Evolutionary conservation across 2,113 vertebrate species (phyloP), one percentile per base, ranked within the genome.

Genomic region (Porphyrio hochstetteri): DNA sequence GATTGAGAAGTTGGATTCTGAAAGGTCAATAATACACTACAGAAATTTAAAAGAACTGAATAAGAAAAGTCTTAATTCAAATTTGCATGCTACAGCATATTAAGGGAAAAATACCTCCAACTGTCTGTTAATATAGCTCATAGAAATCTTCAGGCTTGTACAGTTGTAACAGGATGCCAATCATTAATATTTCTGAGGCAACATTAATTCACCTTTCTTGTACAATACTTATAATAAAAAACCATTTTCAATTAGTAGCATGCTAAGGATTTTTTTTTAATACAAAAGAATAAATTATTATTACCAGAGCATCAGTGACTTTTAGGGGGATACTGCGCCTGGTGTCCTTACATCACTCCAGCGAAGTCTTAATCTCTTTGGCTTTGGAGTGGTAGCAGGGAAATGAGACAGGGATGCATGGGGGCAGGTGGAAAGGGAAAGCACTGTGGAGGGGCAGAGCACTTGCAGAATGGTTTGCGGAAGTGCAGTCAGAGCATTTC

Each of bases 371-470:
- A 16, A n/a, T 27, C 27, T 86, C 35, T 79, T 63, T 75, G 67
- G 9, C 25, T 80, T 85, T 48, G n/a, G n/a, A 42, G 46, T 28
- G 17, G 18, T 18, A 91, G 6, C 6, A 78, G 20, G 6, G 11
- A 68, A 69, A 64, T 8, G 14, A 60, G 13, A 7, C 6, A 8
- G 6, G 14, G 4, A 44, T 65, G 10, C 15, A 20, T 19, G 11
- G 7, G 11, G 13, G 2, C 8, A n/a, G 11, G 3, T 69, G 35
- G 44, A 82, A 80, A 5, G 3, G 19, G 7, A 61, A 60, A 56
- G 3, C 5, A 31, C 11, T 2, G 1, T 13, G 60, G 17, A 70
- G 5, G 5, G 16, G 42, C 3, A 29, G 21, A 56, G 4, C 7
- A 21, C 16, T 52, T 80, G 11, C 7, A 72, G 68, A 76, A 68